Conservation (phyloP, 1,140 invertebrate species). For the Heliconius eleuchia region DNA sequence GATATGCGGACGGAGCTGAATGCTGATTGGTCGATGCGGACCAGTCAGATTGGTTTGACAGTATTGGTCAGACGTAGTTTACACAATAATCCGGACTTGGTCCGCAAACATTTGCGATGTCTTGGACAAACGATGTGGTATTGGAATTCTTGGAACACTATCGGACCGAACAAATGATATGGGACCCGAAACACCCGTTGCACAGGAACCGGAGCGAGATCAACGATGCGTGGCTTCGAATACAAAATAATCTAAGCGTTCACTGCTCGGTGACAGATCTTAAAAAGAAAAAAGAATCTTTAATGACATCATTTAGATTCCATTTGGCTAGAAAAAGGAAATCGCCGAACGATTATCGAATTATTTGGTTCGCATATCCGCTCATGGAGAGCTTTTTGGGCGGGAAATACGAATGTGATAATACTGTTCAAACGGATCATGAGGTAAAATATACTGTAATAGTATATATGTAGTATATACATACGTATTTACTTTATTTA, state of each 20-base stretch:
- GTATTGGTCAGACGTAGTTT: conserved; percentile 28
- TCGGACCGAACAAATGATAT: conserved; percentile 49
- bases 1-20: conserved; percentile 49
- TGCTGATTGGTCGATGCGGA: conserved; percentile 55
- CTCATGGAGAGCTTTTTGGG: conserved; percentile 69
- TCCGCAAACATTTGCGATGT: conserved; percentile 49
- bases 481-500: neutral
- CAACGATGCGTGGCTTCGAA: conserved; percentile 53
- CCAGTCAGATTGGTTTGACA: conserved; percentile 44
- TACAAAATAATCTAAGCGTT: conserved; percentile 59
- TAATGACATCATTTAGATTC: conserved; percentile 68
- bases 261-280: conserved; percentile 59
- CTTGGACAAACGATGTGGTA: conserved; percentile 53
- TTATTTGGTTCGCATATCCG: conserved; percentile 64
- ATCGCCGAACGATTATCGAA: conserved; percentile 51
- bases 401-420: conserved; percentile 69
- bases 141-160: conserved; percentile 60
- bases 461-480: too few species aligned
- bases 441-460: conserved; percentile 21
- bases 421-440: conserved; percentile 40
- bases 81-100: conserved; percentile 25
- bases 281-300: conserved; percentile 71
- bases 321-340: conserved; percentile 62
- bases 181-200: conserved; percentile 56
- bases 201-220: conserved; percentile 44